Conservation (phyloP, 2,797 vertebrate genomes). For the Crypturellus tataupa region DNA sequence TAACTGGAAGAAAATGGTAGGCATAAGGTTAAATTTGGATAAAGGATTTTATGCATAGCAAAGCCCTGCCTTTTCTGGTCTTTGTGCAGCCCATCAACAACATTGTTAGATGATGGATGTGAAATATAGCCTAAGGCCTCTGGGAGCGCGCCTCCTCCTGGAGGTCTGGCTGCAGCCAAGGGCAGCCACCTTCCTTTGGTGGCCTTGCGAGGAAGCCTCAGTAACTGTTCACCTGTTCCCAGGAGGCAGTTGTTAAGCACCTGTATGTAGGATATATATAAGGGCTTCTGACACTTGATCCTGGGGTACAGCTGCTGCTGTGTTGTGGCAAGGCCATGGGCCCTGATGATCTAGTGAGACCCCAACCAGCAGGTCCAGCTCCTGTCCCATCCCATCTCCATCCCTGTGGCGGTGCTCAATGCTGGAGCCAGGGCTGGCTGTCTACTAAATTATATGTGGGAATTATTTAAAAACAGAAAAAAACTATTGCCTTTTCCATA, state of each 20-base stretch:
- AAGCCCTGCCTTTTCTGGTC: background rate
- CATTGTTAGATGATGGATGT: fast-evolving
- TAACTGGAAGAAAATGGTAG: background rate
- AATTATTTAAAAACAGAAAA: background rate
- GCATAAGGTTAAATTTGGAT: background rate
- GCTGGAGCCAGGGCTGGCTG: background rate
- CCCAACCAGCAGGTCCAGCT: too few relatives aligned
- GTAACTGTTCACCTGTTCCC: background rate
- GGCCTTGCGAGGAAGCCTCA: too few relatives aligned
- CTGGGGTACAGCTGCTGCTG: too few relatives aligned
- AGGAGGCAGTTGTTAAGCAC: background rate
- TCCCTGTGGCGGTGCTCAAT: too few relatives aligned
- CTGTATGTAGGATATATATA: too few relatives aligned
- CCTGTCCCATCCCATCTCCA: too few relatives aligned
- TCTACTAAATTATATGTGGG: background rate
- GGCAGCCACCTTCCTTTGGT: background rate
- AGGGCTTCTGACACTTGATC: background rate
- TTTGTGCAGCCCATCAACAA: too few relatives aligned
- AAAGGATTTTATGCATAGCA: background rate
- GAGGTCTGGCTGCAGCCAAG: fast-evolving
- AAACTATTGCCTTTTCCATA: background rate
- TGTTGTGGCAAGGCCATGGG: too few relatives aligned
- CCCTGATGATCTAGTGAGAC: too few relatives aligned
- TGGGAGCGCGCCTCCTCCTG: fast-evolving
- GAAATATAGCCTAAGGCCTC: background rate